phyloP scores from a whole-genome alignment of 2,888 invertebrate genomes.

The Stenoptilia bipunctidactyla region DNA sequence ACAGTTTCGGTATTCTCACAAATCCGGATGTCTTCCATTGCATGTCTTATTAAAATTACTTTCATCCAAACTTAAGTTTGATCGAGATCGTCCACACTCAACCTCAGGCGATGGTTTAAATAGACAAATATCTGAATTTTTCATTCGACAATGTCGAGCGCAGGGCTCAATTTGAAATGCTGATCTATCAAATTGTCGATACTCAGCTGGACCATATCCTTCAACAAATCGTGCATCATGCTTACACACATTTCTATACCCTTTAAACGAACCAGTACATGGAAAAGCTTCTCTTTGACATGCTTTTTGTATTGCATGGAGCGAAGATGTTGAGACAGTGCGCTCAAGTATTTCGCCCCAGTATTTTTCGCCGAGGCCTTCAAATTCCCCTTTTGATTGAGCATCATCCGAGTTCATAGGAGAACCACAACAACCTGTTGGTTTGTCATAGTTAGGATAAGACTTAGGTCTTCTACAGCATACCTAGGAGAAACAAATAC shows the following conservation, averaged over 20 bases:
- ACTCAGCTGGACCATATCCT: constrained; percentile 50
- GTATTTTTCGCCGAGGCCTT: constrained; percentile 78
- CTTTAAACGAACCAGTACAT: constrained; percentile 61
- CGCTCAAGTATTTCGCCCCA: constrained; percentile 85
- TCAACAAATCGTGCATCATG: constrained; percentile 58
- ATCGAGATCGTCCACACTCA: constrained; percentile 58
- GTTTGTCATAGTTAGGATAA: constrained; percentile 51
- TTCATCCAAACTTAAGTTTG: constrained; percentile 63
- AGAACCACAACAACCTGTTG: constrained; percentile 60
- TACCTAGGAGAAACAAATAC: constrained; percentile 33
- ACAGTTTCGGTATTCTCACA: constrained; percentile 67
- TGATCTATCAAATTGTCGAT: constrained; percentile 53
- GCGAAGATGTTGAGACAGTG: constrained; percentile 80
- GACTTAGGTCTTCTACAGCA: constrained; percentile 56
- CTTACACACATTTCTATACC: constrained; percentile 48
- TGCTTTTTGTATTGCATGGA: constrained; percentile 76
- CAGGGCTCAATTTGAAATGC: constrained; percentile 64
- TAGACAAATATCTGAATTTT: constrained; percentile 59
- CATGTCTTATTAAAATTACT: constrained; percentile 58
- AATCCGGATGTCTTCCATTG: constrained; percentile 61
- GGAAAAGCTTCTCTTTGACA: constrained; percentile 54
- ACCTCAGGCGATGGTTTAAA: constrained; percentile 51
- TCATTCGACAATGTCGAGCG: constrained; percentile 56
- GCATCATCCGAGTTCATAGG: constrained; percentile 59
- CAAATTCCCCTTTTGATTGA: constrained; percentile 71